These are phyloP conservation scores for Penaeus chinensis DNA, from an alignment of 1,140 invertebrate species.

Conservation along the genomic window DNA sequence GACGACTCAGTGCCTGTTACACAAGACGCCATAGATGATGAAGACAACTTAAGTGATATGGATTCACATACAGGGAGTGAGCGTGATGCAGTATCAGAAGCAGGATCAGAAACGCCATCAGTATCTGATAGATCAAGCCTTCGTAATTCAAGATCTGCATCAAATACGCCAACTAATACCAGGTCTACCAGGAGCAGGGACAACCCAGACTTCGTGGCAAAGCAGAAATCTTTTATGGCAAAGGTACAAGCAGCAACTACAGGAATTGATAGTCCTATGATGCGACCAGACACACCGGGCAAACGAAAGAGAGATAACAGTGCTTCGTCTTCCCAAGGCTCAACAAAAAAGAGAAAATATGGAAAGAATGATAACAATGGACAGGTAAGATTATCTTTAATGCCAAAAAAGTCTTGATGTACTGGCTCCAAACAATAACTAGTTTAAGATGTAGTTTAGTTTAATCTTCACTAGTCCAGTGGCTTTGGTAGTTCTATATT, in stretches of 20 bases:
- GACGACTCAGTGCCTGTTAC: slow-evolving; percentile 36
- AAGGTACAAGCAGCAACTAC: slow-evolving; percentile 62
- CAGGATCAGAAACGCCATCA: slow-evolving; percentile 50
- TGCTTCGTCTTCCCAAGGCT: slow-evolving; percentile 18
- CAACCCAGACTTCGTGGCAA: slow-evolving; percentile 64
- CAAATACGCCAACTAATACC: slow-evolving; percentile 51
- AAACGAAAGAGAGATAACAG: slow-evolving; percentile 51
- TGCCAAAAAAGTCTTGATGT: too few species aligned
- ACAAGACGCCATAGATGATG: slow-evolving; percentile 42
- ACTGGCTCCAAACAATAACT: too few species aligned
- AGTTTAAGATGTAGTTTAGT: too few species aligned
- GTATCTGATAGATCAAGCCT: slow-evolving; percentile 41
- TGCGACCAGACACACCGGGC: slow-evolving; percentile 50
- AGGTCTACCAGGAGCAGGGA: slow-evolving; percentile 57
- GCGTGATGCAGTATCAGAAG: slow-evolving; percentile 45
- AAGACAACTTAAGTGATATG: slow-evolving; percentile 51
- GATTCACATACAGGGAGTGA: slow-evolving; percentile 51
- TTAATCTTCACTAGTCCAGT: too few species aligned
- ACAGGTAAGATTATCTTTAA: slow-evolving; percentile 19
- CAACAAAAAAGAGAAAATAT: slow-evolving; percentile 50
- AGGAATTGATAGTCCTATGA: slow-evolving; percentile 38
- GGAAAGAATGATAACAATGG: slow-evolving; percentile 53
- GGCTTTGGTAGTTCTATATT: too few species aligned
- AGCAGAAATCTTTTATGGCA: slow-evolving; percentile 64
- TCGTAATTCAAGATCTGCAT: slow-evolving; percentile 30